Percentiles rank a stretch among this genome's conserved stretches.
Conservation (phyloP, 2,888 invertebrate genomes). For the Archaeoteleia sp. region DNA sequence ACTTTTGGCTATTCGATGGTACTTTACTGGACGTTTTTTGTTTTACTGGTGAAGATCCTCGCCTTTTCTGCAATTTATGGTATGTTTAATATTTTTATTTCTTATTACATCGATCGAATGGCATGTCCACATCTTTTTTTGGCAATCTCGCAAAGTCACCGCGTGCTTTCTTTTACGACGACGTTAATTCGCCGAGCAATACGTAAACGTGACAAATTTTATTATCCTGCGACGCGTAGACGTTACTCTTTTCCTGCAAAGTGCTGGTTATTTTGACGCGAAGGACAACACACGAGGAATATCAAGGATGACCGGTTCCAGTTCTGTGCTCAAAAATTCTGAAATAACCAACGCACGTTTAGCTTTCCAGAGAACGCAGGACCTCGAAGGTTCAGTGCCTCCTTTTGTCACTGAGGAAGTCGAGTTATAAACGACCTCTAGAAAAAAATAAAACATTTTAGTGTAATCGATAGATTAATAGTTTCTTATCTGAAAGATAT, state of each 20-base stretch:
- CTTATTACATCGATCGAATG: constrained; percentile 21
- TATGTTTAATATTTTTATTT: constrained; percentile 3
- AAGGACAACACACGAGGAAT: constrained; percentile 50
- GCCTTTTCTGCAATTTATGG: background rate
- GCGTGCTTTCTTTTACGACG: constrained; percentile 34
- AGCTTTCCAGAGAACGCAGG: constrained; percentile 27
- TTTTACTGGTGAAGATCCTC: no score
- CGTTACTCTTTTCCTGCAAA: constrained; percentile 42
- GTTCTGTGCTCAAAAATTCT: constrained; percentile 35
- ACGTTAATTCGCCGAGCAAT: constrained; percentile 29
- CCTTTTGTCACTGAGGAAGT: no score
- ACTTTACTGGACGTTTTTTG: background rate
- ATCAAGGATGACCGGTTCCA: constrained; percentile 55
- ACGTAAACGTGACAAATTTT: constrained; percentile 48
- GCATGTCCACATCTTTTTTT: constrained; percentile 8
- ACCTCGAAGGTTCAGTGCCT: constrained; percentile 51
- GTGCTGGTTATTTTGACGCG: constrained; percentile 49
- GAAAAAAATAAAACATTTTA: no score
- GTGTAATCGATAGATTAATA: no score
- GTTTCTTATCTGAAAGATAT: no score
- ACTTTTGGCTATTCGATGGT: constrained; percentile 15
- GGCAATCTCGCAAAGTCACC: background rate
- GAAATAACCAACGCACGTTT: constrained; percentile 30
- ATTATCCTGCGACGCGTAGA: constrained; percentile 30
- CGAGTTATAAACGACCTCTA: no score